These are phyloP conservation scores for Tragopan temminckii DNA, from an alignment of 2,797 vertebrate species.

Conservation along the genomic window DNA sequence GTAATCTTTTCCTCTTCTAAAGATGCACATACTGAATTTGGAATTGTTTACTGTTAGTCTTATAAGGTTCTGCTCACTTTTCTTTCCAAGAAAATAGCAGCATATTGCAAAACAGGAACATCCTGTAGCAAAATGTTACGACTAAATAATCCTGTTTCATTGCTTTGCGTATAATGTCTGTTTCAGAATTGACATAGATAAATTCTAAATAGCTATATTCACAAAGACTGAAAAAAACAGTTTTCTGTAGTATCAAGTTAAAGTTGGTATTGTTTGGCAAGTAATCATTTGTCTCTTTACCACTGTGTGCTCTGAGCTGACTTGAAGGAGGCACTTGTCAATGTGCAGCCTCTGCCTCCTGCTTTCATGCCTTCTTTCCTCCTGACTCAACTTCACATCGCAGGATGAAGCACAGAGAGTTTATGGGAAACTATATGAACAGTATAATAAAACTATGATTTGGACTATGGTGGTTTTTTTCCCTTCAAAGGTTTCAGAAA, in stretches of 20 bases:
- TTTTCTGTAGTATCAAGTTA: not conserved
- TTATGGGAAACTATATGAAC: not conserved
- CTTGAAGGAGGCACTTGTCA: not conserved
- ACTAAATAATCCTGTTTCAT: not conserved
- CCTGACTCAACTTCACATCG: not conserved
- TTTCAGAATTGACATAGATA: not conserved
- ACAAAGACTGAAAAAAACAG: not conserved
- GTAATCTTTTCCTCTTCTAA: not conserved
- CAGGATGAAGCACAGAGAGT: not conserved
- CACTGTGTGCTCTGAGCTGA: not conserved
- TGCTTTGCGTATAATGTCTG: not conserved
- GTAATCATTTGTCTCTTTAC: not conserved
- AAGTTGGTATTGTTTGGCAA: not conserved
- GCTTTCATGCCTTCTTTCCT: not conserved
- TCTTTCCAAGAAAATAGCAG: conserved; percentile 49
- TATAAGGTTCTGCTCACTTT: conserved; percentile 17
- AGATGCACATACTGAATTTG: conserved; percentile 4
- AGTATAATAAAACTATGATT: not conserved
- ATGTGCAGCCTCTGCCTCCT: not conserved
- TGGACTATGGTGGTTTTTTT: not conserved
- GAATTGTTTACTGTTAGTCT: not conserved
- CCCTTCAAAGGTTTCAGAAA: not conserved
- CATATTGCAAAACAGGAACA: conserved; percentile 39
- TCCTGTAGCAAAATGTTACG: conserved; percentile 54
- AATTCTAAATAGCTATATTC: not conserved